These are phyloP conservation scores for Balaeniceps rex DNA, from an alignment of 2,113 vertebrate species.

Conservation along the genomic window DNA sequence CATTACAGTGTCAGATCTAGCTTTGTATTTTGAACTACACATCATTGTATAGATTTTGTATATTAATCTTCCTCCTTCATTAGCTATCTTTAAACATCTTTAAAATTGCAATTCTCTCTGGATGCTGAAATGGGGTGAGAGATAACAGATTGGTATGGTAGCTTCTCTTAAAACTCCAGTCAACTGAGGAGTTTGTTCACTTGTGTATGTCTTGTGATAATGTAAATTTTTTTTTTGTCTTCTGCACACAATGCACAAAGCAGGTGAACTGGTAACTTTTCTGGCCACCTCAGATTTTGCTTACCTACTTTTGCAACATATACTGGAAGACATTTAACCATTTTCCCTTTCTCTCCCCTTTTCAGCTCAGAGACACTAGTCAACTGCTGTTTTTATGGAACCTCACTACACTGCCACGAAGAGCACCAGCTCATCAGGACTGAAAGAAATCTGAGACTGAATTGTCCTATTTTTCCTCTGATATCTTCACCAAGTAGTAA, in stretches of 20 bases:
- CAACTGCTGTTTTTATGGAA: conserved; percentile 80
- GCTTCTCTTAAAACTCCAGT: background rate
- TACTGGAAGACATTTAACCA: conserved; percentile 60
- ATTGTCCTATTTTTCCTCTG: conserved; percentile 74
- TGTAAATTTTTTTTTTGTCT: background rate
- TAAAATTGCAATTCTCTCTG: conserved; percentile 3
- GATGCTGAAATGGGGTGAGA: conserved; percentile 48
- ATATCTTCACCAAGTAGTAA: conserved; percentile 67
- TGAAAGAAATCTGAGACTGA: conserved; percentile 71
- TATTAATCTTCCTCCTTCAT: background rate
- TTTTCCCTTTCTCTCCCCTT: conserved; percentile 73
- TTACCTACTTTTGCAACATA: conserved; percentile 23
- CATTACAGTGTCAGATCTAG: background rate
- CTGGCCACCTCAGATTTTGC: conserved; percentile 25
- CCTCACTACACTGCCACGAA: conserved; percentile 72
- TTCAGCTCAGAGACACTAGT: conserved; percentile 88
- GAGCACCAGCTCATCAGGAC: conserved; percentile 70
- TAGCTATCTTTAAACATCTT: background rate
- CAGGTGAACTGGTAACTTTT: background rate
- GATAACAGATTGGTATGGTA: background rate
- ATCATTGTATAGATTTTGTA: background rate
- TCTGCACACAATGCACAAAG: background rate
- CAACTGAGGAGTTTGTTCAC: background rate
- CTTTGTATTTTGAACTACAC: background rate
- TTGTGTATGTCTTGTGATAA: conserved; percentile 3